Evolutionary conservation across 2,888 invertebrate species (phyloP), one percentile per base, ranked within the genome.

Genomic region (Lacanobia wlatinum): DNA sequence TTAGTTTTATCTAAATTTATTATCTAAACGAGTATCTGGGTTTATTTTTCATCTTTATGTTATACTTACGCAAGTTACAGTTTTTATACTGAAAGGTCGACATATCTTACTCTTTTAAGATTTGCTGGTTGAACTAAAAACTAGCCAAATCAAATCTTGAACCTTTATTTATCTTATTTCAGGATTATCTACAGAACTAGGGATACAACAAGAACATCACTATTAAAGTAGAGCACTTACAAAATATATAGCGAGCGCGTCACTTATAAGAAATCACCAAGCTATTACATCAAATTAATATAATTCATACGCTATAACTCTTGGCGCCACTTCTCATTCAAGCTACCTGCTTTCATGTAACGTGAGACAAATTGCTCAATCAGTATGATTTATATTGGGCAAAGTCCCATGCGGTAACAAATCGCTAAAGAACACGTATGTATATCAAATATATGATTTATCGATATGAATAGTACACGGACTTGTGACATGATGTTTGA

Each of bases 331-430:
- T 70, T 74, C 34, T 21, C 21, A 21, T 40, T 56, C 16, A 18
- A 62, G 50, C 69, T 58, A 72, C 76, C 56, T 56, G 81, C 50
- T 72, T 68, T 61, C 74, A 56, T 61, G 50, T 59, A 23, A 56
- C 64, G 52, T 60, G 62, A 74, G 80, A 70, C 75, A 69, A 80
- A 81, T 81, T 79, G 58, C 80, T 75, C 64, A 70, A 79, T 75
- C 60, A 34, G 9, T 55, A 34, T 71, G 74, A 79, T 78, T 83
- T 69, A 79, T 63, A 61, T 55, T 60, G 3, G 23, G 23, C 34
- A 46, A 56, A 72, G 46, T 14, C 28, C 53, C 56, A 62, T 78
- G 58, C 61, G 34, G 23, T 65, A 58, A 63, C 52, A 78, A 64
- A 83, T 73, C 43, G 21, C 40, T 21, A 16, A n/a, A 67, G 40